phyloP scores from a whole-genome alignment of 1,140 invertebrate species.

The Rhopalosiphum maidis region DNA sequence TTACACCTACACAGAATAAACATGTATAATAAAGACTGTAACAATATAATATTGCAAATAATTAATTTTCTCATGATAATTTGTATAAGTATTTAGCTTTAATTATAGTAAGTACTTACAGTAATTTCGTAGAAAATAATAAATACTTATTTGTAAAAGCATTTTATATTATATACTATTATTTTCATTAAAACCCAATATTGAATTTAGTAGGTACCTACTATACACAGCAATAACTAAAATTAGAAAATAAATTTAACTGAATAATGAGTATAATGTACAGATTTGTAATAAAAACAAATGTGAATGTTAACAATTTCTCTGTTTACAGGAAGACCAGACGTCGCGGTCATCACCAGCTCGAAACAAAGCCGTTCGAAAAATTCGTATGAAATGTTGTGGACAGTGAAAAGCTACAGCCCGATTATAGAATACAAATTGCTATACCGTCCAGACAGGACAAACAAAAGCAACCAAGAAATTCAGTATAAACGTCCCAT shows the following conservation, averaged over 20 bases:
- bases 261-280: not conserved
- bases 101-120: not conserved
- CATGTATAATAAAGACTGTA: too few relatives aligned
- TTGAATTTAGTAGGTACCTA: not conserved
- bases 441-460: constrained; percentile 66
- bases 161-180: not conserved
- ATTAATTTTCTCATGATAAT: too few relatives aligned
- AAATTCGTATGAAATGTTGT: constrained; percentile 68
- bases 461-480: constrained; percentile 61
- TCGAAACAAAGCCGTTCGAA: constrained; percentile 63
- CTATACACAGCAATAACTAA: not conserved
- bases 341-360: constrained; percentile 65
- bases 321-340: constrained; percentile 63
- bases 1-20: too few relatives aligned
- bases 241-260: not conserved
- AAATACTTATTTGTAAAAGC: not conserved
- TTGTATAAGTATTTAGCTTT: not conserved
- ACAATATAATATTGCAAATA: too few relatives aligned
- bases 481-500: constrained; percentile 51
- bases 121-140: not conserved
- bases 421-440: constrained; percentile 67
- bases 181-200: not conserved
- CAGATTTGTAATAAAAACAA: not conserved
- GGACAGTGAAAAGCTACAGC: constrained; percentile 68
- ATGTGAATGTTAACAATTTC: not conserved